Percentiles rank a stretch among this genome's conserved stretches.
Evolutionary conservation across 2,797 vertebrate species (phyloP).

Genomic region (Muscicapa comitata): DNA sequence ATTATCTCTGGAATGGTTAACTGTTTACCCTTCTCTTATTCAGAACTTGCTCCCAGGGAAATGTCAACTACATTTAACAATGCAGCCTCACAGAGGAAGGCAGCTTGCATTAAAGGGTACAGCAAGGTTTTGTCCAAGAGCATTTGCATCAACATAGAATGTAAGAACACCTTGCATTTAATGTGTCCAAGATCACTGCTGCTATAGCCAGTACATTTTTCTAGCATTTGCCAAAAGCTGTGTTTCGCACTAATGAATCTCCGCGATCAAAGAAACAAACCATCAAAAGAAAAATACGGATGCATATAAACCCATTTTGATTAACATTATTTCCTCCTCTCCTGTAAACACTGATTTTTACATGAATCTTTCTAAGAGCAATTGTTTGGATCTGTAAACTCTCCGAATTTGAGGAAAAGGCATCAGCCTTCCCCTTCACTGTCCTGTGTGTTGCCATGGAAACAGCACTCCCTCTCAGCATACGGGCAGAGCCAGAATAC

Average conservation of each 20-base stretch:
- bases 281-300: not conserved
- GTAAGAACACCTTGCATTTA: not conserved
- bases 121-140: not conserved
- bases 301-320: not conserved
- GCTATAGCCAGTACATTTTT: not conserved
- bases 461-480: conserved; percentile 55
- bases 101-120: not conserved
- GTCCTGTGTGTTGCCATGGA: conserved; percentile 61
- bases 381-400: conserved; percentile 4
- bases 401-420: not conserved
- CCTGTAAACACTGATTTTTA: not conserved
- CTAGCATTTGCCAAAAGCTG: not conserved
- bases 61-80: conserved; percentile 18
- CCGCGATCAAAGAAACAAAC: not conserved
- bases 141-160: not conserved
- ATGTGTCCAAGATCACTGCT: not conserved
- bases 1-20: not conserved
- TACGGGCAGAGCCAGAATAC: conserved; percentile 13
- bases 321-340: not conserved
- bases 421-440: not conserved
- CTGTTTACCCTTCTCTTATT: not conserved
- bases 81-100: not conserved
- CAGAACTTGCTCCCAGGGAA: not conserved
- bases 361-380: not conserved
- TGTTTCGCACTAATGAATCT: not conserved